Base-by-base conservation (phyloP, 1,140 invertebrate species). In the Trigoniulus corallinus region DNA sequence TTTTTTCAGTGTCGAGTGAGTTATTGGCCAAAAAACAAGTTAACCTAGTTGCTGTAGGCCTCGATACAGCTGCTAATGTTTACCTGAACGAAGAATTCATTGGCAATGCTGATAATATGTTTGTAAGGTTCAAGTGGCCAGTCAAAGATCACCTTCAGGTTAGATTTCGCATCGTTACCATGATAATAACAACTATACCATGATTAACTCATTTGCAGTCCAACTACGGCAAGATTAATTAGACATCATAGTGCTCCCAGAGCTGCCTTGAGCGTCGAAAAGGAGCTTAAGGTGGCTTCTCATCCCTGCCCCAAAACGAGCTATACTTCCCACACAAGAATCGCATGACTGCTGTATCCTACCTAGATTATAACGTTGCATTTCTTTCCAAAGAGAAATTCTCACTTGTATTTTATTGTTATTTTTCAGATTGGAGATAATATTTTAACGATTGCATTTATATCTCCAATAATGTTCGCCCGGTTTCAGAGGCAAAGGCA, bases 71-170 rank as follows among this genome's bases (percentile, higher is more conserved):
- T 51, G 71, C 84, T 1, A 74, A 68, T 43, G 71, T 96, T 22
- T 72, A 62, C 57, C 45, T 96, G 1, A 96, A 96, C 68, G 73
- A 71, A 39, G 13, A 61, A n/a, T 53, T 66, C 0, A 64, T 94
- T 22, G 85, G 81, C 0, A 61, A 62, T 41, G 76, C 81, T 1
- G 72, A 80, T 51, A 96, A 96, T 64, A 94, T 95, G 89, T 97
- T 96, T 66, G 68, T 84, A 1, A 71, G 76, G 62, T 92, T 94
- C 61, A 67, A 68, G 37, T 88, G 80, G 62, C 73, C 86, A 54
- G 70, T 94, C 0, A 85, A 78, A 62, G 43, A 69, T 45, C 58
- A 71, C 51, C 18, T 44, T 7, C 4, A 7, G 4, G 42, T 44
- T 10, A 10, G 12, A 44, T 7, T 4, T 18, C 18, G 12, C 24